Conservation (phyloP, 1,140 invertebrate genomes). For the Melitaea cinxia region DNA sequence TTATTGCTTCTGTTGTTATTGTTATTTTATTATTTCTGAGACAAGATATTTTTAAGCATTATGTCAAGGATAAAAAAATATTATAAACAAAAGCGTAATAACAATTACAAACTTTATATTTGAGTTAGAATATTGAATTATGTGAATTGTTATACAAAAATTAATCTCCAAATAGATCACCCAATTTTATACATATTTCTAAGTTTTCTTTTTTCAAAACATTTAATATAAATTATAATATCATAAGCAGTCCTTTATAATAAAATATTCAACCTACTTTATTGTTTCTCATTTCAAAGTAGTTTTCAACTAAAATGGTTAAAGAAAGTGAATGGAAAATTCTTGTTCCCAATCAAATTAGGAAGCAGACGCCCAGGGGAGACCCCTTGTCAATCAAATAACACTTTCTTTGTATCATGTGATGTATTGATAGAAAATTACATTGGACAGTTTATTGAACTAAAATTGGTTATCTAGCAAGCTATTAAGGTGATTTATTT, state of each 20-base stretch:
- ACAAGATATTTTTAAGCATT: no score
- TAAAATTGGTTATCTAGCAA: constrained; percentile 7
- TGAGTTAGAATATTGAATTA: no score
- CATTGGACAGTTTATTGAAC: constrained; percentile 31
- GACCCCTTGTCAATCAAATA: constrained; percentile 42
- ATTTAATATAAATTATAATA: no score
- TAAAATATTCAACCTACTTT: background rate
- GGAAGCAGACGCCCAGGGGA: constrained; percentile 36
- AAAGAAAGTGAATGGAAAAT: constrained; percentile 37
- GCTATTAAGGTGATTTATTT: background rate
- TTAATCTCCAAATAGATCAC: no score
- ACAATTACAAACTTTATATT: no score
- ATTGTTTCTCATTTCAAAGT: background rate
- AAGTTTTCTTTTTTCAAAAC: no score
- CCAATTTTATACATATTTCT: no score
- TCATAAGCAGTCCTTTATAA: background rate
- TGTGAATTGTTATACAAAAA: no score
- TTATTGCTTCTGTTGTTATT: background rate
- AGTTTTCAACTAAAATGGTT: constrained; percentile 29
- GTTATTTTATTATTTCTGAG: background rate
- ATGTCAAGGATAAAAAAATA: no score
- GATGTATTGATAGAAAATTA: constrained; percentile 19
- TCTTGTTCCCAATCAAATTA: constrained; percentile 42
- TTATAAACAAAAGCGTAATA: no score
- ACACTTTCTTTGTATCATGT: constrained; percentile 36